Evolutionary conservation across 2,113 vertebrate genomes (phyloP).

Genomic region (Zootoca vivipara): DNA sequence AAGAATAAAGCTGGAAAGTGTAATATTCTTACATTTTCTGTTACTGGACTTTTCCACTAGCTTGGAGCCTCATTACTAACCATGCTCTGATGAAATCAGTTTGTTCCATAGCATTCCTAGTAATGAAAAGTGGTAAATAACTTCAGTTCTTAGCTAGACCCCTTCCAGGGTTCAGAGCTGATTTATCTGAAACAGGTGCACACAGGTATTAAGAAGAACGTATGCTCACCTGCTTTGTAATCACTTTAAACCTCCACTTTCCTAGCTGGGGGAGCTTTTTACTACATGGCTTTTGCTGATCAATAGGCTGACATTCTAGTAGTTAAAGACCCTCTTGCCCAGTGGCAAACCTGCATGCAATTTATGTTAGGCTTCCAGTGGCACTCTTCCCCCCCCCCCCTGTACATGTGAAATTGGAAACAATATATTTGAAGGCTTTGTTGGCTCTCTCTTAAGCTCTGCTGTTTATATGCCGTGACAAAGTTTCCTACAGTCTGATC

Average conservation of each 20-base stretch:
- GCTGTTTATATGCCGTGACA: conserved; percentile 6
- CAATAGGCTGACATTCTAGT: neutral
- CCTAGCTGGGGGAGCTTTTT: neutral
- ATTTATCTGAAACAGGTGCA: neutral
- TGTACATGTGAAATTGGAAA: neutral
- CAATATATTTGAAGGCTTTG: neutral
- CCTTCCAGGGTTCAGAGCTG: neutral
- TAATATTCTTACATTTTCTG: neutral
- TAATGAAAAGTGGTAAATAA: conserved; percentile 35
- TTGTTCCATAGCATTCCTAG: neutral
- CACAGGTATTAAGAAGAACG: neutral
- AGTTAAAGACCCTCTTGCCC: neutral
- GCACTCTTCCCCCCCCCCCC: neutral
- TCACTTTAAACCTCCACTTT: conserved; percentile 15
- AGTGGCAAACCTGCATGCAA: neutral
- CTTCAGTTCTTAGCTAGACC: neutral
- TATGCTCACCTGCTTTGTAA: conserved; percentile 10
- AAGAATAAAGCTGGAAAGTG: neutral
- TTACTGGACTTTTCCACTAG: conserved; percentile 11
- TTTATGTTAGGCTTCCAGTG: conserved; percentile 6
- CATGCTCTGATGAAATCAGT: neutral
- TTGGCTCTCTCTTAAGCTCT: conserved; percentile 5
- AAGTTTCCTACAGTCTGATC: neutral
- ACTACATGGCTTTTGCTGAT: neutral
- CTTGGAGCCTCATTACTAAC: conserved; percentile 14